A percentile compares a stretch with the other conserved stretches of the same genome.
Evolutionary conservation across 2,888 invertebrate genomes (phyloP).

Genomic region (Volucella inanis): DNA sequence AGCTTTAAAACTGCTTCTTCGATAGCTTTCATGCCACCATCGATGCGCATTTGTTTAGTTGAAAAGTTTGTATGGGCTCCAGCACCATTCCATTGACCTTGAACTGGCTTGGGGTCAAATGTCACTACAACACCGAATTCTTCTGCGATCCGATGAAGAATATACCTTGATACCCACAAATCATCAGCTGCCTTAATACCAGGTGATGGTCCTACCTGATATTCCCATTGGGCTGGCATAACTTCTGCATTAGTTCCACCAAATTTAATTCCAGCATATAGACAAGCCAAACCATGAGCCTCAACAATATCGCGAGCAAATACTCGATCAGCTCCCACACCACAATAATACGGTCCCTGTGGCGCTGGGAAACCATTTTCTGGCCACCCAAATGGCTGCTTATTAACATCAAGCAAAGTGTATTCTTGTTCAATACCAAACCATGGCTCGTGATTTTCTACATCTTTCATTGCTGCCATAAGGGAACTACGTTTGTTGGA

Average conservation of each 20-base stretch:
- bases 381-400: conserved; percentile 90
- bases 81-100: conserved; percentile 95
- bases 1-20: conserved; percentile 90
- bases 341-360: conserved; percentile 92
- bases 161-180: conserved; percentile 86
- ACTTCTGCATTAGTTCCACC: conserved; percentile 92
- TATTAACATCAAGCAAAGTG: conserved; percentile 84
- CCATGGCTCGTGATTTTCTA: conserved; percentile 87
- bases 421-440: conserved; percentile 90
- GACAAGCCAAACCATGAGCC: conserved; percentile 87
- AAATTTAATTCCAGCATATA: conserved; percentile 91
- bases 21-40: conserved; percentile 87
- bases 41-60: conserved; percentile 91
- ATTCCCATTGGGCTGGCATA: conserved; percentile 91
- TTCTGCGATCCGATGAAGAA: conserved; percentile 85
- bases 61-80: conserved; percentile 97
- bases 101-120: conserved; percentile 86
- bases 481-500: conserved; percentile 84
- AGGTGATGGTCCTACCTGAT: conserved; percentile 86
- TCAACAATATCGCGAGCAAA: conserved; percentile 92
- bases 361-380: conserved; percentile 87
- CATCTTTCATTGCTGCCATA: conserved; percentile 84
- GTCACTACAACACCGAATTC: conserved; percentile 85
- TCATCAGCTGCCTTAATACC: conserved; percentile 86
- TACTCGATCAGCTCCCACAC: conserved; percentile 90